Percentiles rank a stretch among this genome's conserved stretches.
Conservation (phyloP, 1,140 invertebrate species). For the Drosophila dunni region DNA sequence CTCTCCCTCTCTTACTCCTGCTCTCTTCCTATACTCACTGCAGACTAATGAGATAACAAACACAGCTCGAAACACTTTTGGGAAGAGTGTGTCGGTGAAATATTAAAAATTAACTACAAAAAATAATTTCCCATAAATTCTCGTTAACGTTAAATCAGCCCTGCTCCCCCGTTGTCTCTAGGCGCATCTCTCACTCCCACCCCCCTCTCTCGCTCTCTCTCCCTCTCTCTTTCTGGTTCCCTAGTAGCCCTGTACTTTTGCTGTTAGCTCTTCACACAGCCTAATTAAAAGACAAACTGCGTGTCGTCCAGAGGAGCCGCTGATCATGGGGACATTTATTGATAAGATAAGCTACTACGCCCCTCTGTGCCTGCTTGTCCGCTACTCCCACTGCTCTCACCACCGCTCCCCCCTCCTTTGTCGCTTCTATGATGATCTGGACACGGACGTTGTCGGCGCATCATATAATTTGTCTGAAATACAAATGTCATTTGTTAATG, state of each 20-base stretch:
- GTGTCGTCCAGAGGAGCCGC: constrained; percentile 37
- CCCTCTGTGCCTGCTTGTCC: constrained; percentile 5
- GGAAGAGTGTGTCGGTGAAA: constrained; percentile 53
- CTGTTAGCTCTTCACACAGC: constrained; percentile 69
- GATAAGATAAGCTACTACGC: constrained; percentile 40
- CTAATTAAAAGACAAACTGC: constrained; percentile 81
- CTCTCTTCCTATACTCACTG: neutral
- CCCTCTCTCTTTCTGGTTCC: neutral
- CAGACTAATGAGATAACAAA: constrained; percentile 65
- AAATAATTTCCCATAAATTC: constrained; percentile 83
- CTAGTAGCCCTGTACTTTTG: constrained; percentile 49
- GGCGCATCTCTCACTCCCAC: no score
- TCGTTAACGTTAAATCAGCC: constrained; percentile 63
- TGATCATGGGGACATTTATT: constrained; percentile 35
- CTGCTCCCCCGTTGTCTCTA: constrained; percentile 1
- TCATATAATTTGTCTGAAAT: constrained; percentile 81
- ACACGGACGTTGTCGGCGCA: constrained; percentile 49
- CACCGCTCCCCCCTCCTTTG: no score
- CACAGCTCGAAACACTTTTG: constrained; percentile 23
- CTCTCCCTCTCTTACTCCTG: no score
- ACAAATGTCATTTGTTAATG: constrained; percentile 83
- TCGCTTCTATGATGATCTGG: neutral
- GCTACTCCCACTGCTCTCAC: neutral
- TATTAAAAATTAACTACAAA: constrained; percentile 83
- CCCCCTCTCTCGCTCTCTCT: neutral